Base-by-base conservation (phyloP, 2,888 invertebrate species). In the Leucozona laternaria region DNA sequence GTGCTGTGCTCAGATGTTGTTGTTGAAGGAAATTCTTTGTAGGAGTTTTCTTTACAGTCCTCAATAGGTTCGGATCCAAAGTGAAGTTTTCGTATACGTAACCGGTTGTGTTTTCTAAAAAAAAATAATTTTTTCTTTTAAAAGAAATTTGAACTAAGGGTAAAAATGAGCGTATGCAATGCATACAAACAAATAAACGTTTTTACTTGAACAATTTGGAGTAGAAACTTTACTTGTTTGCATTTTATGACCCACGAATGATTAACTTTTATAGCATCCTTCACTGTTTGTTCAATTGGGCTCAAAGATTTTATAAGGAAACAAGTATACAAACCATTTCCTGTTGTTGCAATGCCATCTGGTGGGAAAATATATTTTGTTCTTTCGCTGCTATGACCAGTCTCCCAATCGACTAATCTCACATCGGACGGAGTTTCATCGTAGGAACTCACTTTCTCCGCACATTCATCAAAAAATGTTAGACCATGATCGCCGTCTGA, bases 381-480 rank as follows among this genome's bases (percentile, higher is more conserved):
- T 88, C 98, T 94, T 92, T 99, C 99, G 89, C 96, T 96, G 79
- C 94, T 95, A 89, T 96, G 96, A 45, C 95, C 94, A 40, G 95
- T 95, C 90, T 97, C 98, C 89, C 96, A 94, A 90, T 98, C 98
- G 48, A 99, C 94, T 88, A 99, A 93, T 88, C 95, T 94, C 55
- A 95, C 94, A 88, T 95, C 94, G 1, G 91, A 91, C 15, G 92
- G 91, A 20, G 91, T 91, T 89, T 95, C 95, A 88, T 94, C 94
- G 82, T 92, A 92, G 13, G 92, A 92, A 79, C 93, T 93, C 48
- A 96, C 94, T 91, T 96, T 95, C 91, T 98, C 98, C 8, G 97
- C 96, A 91, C 99, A 99, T 91, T 99, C 99, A 92, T 99, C 99
- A 91, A 99, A 99, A 93, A 98, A 98, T 15, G 97, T 97, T 78